Evolutionary conservation across 2,113 vertebrate genomes (phyloP), one percentile per base, ranked within the genome.

Genomic region (Condylura cristata): DNA sequence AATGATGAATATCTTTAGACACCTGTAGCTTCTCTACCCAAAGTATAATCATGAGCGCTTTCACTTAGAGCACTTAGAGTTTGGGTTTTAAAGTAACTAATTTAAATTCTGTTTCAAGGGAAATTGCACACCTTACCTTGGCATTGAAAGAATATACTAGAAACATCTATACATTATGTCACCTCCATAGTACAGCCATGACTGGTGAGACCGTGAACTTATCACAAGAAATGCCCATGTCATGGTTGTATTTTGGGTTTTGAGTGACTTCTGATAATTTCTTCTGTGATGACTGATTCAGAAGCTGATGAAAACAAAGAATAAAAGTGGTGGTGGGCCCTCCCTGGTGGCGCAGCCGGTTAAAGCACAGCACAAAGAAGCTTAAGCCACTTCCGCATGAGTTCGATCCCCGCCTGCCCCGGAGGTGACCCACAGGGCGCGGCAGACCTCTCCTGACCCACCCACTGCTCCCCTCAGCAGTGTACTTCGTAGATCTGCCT

Each of bases 41-140:
- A 1, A 66, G 10, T 65, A 2, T 28, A 20, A 11, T 26, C 30
- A 3, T 6, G 48, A 53, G 46, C 39, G 74, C 60, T n/a, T 95
- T 93, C 41, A 68, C 89, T 95, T 93, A 89, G 91, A 96, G 86
- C 96, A 68, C 68, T 76, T 61, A 53, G 95, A 96, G 96, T 92
- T 97, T 97, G 86, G 28, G 20, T 65, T 92, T 93, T 86, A 93
- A 68, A 85, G 72, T 97, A 95, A 96, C 91, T 95, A 78, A 86
- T 94, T 97, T 98, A 97, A 95, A 92, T 96, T 97, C 60, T 28
- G 44, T 96, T 97, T 97, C 95, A 86, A 89, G 93, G 94, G 95
- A 97, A 97, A 97, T 93, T 90, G 76, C 32, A 75, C 30, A 89
- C 91, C 79, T 97, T 97, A 94, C 82, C 44, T 90, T 79, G 92